A percentile compares a stretch with the other conserved stretches of the same genome.
phyloP scores from a whole-genome alignment of 2,888 invertebrate species.

The Salpingus planirostris region DNA sequence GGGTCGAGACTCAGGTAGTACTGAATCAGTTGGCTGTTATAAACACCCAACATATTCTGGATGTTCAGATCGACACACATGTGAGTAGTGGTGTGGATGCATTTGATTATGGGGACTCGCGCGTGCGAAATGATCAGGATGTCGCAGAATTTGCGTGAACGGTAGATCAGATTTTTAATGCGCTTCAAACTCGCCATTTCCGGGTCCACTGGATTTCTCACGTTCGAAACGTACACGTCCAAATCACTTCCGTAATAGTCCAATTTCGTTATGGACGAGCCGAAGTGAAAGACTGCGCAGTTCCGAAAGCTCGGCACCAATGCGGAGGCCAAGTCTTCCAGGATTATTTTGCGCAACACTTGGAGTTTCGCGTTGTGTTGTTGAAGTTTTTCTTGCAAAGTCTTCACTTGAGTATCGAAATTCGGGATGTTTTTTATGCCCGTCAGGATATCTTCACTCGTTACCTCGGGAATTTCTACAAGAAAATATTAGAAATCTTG shows the following conservation, averaged over 20 bases:
- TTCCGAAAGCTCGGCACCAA: too few relatives aligned
- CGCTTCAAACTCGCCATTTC: slow-evolving; percentile 20
- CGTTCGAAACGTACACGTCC: slow-evolving; percentile 56
- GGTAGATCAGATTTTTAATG: slow-evolving; percentile 19
- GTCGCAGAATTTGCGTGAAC: slow-evolving; percentile 43
- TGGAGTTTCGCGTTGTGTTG: too few relatives aligned
- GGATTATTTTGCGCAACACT: too few relatives aligned
- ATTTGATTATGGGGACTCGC: slow-evolving; percentile 73
- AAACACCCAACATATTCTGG: slow-evolving; percentile 59
- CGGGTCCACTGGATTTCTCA: slow-evolving; percentile 26
- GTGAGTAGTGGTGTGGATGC: slow-evolving; percentile 51
- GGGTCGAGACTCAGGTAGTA: slow-evolving; percentile 51
- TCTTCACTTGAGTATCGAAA: too few relatives aligned
- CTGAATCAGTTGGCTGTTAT: slow-evolving; percentile 58
- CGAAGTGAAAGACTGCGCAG: slow-evolving; percentile 50
- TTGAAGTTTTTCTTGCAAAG: too few relatives aligned
- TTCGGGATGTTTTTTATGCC: too few relatives aligned
- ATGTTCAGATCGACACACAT: slow-evolving; percentile 66
- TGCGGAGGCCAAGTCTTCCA: too few relatives aligned
- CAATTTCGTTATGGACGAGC: slow-evolving; percentile 64
- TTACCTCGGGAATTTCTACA: too few relatives aligned
- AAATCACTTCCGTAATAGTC: slow-evolving; percentile 63
- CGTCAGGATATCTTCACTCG: too few relatives aligned
- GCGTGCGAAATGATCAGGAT: slow-evolving; percentile 57
- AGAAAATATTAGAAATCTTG: too few relatives aligned